Percentiles rank a stretch among this genome's conserved stretches.
phyloP scores from a whole-genome alignment of 2,888 invertebrate genomes.

The Athripsodes cinereus region DNA sequence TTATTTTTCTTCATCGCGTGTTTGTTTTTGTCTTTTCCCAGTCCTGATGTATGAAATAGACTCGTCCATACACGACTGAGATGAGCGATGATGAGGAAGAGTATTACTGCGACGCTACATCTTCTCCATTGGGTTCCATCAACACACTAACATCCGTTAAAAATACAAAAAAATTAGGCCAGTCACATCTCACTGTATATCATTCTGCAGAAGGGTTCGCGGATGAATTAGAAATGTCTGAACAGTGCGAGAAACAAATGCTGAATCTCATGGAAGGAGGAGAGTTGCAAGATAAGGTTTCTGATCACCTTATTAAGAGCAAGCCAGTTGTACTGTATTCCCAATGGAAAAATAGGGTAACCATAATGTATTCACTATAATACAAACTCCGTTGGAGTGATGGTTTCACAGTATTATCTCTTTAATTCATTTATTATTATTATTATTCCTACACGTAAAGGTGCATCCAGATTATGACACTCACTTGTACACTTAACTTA shows the following conservation, averaged over 20 bases:
- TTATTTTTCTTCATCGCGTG: neutral
- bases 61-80: constrained; percentile 5
- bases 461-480: neutral
- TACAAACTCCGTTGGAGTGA: neutral
- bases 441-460: neutral
- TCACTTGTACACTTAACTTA: neutral
- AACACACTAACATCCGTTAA: constrained; percentile 14
- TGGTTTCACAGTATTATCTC: neutral
- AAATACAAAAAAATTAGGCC: constrained; percentile 34
- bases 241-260: constrained; percentile 1
- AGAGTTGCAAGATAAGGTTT: constrained; percentile 42
- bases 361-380: constrained; percentile 14
- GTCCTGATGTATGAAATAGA: neutral
- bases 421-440: neutral
- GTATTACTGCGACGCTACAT: constrained; percentile 20
- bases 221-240: constrained; percentile 10
- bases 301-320: constrained; percentile 38
- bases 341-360: constrained; percentile 58
- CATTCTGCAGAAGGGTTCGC: constrained; percentile 52
- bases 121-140: constrained; percentile 14
- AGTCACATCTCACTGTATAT: constrained; percentile 54
- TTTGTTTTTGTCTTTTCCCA: neutral
- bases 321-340: constrained; percentile 50
- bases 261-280: neutral
- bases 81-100: constrained; percentile 23